Base-by-base conservation (phyloP, 2,888 invertebrate genomes). In the Xestia rhomboidea region DNA sequence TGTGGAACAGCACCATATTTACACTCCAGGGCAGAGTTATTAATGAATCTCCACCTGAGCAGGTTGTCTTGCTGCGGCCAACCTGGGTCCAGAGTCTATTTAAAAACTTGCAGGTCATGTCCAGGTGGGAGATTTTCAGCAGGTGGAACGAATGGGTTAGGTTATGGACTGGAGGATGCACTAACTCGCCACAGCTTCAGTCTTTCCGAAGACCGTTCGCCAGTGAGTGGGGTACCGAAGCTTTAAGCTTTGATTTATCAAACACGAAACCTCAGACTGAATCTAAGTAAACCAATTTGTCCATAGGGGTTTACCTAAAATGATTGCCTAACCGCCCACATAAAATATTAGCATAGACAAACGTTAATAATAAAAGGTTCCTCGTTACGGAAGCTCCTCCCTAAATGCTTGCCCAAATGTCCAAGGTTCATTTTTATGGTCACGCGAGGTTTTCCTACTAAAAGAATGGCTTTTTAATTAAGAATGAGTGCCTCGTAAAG, bases 341-440 rank as follows among this genome's bases (percentile, higher is more conserved):
- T n/a, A 73, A 68, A 60, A 71, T 81, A 76, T 85, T 77, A 73
- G 57, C 68, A 85, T 71, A 84, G 68, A 73, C 71, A 77, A 77
- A 57, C 8, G 7, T 24, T 54, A 63, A 51, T 68, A 71, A 60
- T 46, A 64, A 63, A 68, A 57, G 21, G 54, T 30, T 21, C 63
- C 7, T 30, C 64, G 15, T 44, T 30, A 78, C 70, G 75, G 87
- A 79, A 82, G 44, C 60, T 78, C 41, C 86, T 72, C 66, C 83
- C 77, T 67, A 15, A 70, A 57, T 49, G 75, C 24, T 76, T 15
- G 27, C 44, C 76, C 62, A 74, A 82, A 79, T 77, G 62, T 15
- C 46, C 51, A 82, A 76, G 82, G 82, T 57, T 27, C 15, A 49
- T 71, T 41, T 2, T 24, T n/a, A 27, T 57, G 15, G 82, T 77